phyloP scores from a whole-genome alignment of 2,888 invertebrate species.

The Odontomyia ornata region DNA sequence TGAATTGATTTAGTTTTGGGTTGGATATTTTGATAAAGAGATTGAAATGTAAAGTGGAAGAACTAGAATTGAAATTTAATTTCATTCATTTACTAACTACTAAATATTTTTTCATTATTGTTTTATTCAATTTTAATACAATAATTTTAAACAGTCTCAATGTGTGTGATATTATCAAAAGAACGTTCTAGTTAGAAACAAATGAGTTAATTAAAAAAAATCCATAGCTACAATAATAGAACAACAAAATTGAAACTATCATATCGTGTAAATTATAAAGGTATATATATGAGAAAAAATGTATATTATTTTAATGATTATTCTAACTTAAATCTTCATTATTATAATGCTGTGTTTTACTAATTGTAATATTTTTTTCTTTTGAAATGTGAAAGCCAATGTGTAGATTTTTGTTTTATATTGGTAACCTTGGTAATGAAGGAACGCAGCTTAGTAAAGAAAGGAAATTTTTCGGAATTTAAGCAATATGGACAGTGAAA shows the following conservation, averaged over 20 bases:
- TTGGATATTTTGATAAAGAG: no score
- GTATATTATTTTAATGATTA: conserved; percentile 14
- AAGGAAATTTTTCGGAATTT: not conserved
- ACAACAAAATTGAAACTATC: conserved; percentile 1
- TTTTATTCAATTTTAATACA: not conserved
- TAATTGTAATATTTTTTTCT: conserved; percentile 17
- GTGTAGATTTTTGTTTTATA: no score
- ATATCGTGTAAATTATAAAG: conserved; percentile 35
- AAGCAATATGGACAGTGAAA: no score
- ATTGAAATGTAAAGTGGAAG: not conserved
- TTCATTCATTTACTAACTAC: not conserved
- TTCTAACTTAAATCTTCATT: not conserved
- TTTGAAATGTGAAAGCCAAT: not conserved
- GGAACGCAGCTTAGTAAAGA: no score
- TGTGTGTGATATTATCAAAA: conserved; percentile 29
- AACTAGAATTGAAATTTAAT: not conserved
- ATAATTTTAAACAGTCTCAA: conserved; percentile 6
- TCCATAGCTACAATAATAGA: not conserved
- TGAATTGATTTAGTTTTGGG: not conserved
- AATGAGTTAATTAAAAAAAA: not conserved
- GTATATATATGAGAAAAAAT: conserved; percentile 14
- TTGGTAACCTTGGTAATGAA: not conserved
- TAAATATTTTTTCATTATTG: not conserved
- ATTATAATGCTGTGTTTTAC: conserved; percentile 31
- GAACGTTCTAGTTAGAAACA: not conserved